Percentiles rank a stretch among this genome's conserved stretches.
Conservation (phyloP, 2,113 vertebrate genomes). For the Lathamus discolor region DNA sequence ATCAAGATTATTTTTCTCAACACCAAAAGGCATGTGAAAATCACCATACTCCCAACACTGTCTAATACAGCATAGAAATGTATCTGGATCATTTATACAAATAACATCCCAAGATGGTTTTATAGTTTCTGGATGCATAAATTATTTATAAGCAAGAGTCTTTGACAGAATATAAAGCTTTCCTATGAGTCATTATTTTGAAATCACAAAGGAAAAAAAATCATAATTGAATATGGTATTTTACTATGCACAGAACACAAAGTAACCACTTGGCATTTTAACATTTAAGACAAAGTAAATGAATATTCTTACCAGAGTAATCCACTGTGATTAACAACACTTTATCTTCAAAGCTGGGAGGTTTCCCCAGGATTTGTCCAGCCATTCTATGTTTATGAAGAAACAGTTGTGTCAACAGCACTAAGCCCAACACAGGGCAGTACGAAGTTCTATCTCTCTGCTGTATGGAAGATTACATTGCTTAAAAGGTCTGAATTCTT, state of each 20-base stretch:
- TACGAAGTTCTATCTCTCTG: not conserved
- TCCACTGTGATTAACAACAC: not conserved
- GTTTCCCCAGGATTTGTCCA: not conserved
- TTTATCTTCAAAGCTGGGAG: not conserved
- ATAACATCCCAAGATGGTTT: not conserved
- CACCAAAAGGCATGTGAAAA: not conserved
- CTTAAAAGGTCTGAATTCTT: not conserved
- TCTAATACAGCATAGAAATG: not conserved
- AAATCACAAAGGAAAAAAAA: not conserved
- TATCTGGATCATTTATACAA: not conserved
- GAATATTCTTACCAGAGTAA: not conserved
- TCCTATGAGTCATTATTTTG: not conserved
- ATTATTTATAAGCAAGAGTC: not conserved
- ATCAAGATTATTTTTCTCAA: not conserved
- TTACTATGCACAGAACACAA: not conserved
- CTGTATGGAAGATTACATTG: not conserved
- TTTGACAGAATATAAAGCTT: not conserved
- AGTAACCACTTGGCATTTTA: not conserved
- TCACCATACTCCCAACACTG: not conserved
- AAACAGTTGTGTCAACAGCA: not conserved
- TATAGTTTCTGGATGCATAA: not conserved
- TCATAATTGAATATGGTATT: not conserved
- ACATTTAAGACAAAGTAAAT: not conserved
- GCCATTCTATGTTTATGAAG: not conserved
- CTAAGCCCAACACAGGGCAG: not conserved